Percentiles rank a stretch among this genome's conserved stretches.
These are phyloP conservation scores for Tauraco erythrolophus DNA, from an alignment of 2,113 vertebrate species.

Conservation along the genomic window DNA sequence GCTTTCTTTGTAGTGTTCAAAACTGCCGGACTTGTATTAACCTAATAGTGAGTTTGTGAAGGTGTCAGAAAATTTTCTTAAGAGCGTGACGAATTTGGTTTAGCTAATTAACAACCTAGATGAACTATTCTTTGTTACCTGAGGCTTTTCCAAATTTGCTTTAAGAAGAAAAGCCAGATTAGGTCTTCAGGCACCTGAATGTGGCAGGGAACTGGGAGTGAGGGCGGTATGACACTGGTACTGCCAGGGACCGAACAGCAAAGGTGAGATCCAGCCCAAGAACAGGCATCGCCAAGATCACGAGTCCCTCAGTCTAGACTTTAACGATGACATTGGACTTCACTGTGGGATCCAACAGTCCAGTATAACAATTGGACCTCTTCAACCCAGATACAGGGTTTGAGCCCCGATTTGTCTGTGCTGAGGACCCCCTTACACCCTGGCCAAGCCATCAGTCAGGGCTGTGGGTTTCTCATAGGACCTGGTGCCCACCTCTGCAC, in stretches of 20 bases:
- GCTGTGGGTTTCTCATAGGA: neutral
- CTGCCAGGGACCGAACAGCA: accelerated
- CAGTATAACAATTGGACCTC: neutral
- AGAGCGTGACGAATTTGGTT: neutral
- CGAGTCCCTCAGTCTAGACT: accelerated
- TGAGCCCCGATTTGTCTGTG: neutral
- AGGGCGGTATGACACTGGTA: no score
- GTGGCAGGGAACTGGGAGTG: neutral
- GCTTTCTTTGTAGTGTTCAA: neutral
- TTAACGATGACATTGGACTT: neutral
- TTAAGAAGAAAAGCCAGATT: neutral
- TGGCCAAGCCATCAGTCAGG: accelerated
- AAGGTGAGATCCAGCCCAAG: neutral
- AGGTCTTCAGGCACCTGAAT: neutral
- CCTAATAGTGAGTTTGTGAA: neutral
- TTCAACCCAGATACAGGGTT: neutral
- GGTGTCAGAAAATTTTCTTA: neutral
- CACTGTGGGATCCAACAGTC: neutral
- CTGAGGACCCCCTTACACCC: no score
- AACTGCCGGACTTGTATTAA: neutral
- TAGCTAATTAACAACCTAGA: neutral
- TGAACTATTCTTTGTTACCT: neutral
- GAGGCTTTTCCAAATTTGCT: neutral
- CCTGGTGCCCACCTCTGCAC: neutral
- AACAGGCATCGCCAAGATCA: neutral